Evolutionary conservation across 2,797 vertebrate species (phyloP).

Genomic region (Cyclura pinguis): DNA sequence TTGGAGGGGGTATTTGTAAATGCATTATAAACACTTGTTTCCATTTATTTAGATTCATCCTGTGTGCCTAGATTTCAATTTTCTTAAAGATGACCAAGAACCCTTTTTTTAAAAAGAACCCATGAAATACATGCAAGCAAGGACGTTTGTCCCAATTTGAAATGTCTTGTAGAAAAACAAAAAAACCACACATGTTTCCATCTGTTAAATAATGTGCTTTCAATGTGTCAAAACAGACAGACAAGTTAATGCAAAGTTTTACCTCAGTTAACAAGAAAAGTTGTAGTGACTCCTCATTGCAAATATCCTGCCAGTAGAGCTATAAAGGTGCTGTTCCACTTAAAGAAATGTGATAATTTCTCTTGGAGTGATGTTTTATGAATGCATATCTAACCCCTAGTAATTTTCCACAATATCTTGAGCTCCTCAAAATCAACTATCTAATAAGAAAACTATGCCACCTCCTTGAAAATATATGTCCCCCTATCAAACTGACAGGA

Average conservation of each 20-base stretch:
- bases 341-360: no score
- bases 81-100: not conserved
- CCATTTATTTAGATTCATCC: not conserved
- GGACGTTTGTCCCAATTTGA: not conserved
- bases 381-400: no score
- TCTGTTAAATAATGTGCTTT: not conserved
- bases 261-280: not conserved
- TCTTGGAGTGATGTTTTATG: no score
- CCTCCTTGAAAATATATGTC: no score
- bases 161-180: not conserved
- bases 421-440: no score
- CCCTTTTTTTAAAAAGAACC: not conserved
- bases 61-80: not conserved
- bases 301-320: no score
- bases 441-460: no score
- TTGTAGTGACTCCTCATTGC: no score
- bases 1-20: not conserved
- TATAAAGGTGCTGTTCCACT: no score
- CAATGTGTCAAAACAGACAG: slow-evolving; percentile 3
- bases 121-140: slow-evolving; percentile 27
- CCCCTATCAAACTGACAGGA: no score
- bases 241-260: not conserved
- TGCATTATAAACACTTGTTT: not conserved
- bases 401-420: no score
- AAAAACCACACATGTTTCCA: not conserved